Conservation (phyloP, 2,113 vertebrate genomes). For the Pseudorectes ferrugineus region DNA sequence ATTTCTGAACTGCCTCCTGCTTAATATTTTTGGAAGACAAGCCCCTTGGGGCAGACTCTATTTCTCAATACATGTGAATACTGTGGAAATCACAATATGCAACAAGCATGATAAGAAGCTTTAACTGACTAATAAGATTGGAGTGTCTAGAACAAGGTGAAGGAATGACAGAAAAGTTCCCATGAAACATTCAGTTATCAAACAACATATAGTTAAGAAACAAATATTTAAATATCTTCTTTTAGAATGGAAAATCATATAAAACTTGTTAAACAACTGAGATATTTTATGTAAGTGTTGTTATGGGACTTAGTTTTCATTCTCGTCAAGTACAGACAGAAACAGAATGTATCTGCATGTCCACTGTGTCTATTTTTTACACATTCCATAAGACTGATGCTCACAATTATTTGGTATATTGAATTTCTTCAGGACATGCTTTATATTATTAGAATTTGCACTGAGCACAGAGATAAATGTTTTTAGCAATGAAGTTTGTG, state of each 20-base stretch:
- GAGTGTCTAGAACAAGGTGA: background rate
- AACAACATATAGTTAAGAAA: background rate
- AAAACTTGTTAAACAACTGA: background rate
- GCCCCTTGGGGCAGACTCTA: background rate
- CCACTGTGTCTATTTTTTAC: background rate
- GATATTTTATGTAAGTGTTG: background rate
- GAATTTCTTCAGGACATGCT: conserved; percentile 37
- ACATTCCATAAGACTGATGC: conserved; percentile 22
- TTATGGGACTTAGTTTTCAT: background rate
- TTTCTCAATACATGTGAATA: background rate
- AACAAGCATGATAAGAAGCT: background rate
- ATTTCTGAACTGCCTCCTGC: background rate
- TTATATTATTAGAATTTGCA: conserved; percentile 39
- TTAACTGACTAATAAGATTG: background rate
- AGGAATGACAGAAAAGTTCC: background rate
- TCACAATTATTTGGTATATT: conserved; percentile 38
- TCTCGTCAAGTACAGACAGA: background rate
- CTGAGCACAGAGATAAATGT: background rate
- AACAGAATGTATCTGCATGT: background rate
- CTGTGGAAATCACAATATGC: background rate
- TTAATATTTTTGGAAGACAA: background rate
- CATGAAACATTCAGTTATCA: background rate
- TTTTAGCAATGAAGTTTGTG: conserved; percentile 42
- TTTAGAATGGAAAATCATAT: background rate
- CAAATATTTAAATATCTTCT: background rate